These are phyloP conservation scores for Drosophila colorata DNA, from an alignment of 2,888 invertebrate genomes.

Conservation along the genomic window DNA sequence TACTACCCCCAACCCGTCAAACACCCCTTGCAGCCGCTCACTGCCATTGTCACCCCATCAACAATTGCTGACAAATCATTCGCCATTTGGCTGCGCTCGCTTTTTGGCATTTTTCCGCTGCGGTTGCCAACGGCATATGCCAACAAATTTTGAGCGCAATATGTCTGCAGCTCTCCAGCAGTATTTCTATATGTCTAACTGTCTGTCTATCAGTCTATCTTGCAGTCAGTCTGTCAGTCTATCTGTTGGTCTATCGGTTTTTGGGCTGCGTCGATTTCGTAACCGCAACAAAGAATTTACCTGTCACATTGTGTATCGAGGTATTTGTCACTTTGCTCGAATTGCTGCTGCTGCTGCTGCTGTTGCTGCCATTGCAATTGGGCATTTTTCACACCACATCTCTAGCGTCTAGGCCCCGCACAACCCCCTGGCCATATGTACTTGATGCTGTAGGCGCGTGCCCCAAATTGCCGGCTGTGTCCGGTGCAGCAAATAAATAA, in stretches of 20 bases:
- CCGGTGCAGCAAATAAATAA: constrained; percentile 57
- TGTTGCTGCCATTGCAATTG: too few species aligned
- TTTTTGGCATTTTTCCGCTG: constrained; percentile 72
- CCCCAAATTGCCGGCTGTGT: constrained; percentile 72
- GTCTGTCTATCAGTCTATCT: constrained; percentile 11
- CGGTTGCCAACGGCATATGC: constrained; percentile 79
- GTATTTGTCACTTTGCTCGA: constrained; percentile 75
- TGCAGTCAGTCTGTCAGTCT: constrained; percentile 12
- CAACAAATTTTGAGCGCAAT: constrained; percentile 66
- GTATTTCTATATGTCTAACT: constrained; percentile 18
- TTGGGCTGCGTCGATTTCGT: constrained; percentile 62
- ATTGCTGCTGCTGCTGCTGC: too few species aligned
- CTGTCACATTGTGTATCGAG: constrained; percentile 76
- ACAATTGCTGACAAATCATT: constrained; percentile 80
- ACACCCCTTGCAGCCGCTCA: not conserved
- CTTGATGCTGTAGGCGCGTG: constrained; percentile 72
- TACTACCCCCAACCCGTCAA: not conserved
- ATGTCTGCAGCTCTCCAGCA: constrained; percentile 55
- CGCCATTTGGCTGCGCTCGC: constrained; percentile 69
- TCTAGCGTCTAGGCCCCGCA: constrained; percentile 3
- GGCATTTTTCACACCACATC: constrained; percentile 74
- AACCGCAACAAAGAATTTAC: constrained; percentile 74
- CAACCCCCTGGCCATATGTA: not conserved
- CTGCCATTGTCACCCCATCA: constrained; percentile 54
- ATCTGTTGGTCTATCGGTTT: constrained; percentile 27